Conservation (phyloP, 1,140 invertebrate genomes). For the Micrasema minimum region DNA sequence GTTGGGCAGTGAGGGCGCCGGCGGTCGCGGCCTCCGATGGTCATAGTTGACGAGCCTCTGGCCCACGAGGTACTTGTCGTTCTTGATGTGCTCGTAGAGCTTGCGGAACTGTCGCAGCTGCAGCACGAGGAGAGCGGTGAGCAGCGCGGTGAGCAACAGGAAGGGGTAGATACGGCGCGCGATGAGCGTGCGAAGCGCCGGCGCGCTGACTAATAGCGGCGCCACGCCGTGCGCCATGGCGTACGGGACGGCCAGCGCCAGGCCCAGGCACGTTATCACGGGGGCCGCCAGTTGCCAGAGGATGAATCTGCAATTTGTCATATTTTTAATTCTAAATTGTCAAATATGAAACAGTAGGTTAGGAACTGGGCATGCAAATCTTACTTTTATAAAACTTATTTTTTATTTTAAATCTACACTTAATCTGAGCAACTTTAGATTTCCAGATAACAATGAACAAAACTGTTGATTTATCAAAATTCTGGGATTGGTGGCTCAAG, state of each 20-base stretch:
- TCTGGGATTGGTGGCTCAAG: too few species aligned
- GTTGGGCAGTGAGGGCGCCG: conserved; percentile 31
- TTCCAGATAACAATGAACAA: too few species aligned
- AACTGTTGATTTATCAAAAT: too few species aligned
- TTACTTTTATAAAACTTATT: too few species aligned
- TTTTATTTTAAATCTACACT: too few species aligned
- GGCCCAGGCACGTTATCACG: conserved; percentile 86
- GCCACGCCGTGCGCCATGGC: conserved; percentile 85
- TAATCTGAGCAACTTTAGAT: too few species aligned
- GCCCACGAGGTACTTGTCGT: conserved; percentile 98
- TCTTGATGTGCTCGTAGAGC: conserved; percentile 98
- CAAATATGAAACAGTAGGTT: too few species aligned
- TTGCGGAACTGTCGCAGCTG: conserved; percentile 93
- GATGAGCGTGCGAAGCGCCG: conserved; percentile 81
- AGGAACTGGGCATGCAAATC: too few species aligned
- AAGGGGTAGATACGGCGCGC: conserved; percentile 92
- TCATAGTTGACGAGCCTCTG: conserved; percentile 96
- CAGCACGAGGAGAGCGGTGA: conserved; percentile 77
- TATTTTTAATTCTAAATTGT: too few species aligned
- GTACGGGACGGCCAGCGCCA: conserved; percentile 91
- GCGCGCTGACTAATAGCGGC: conserved; percentile 80
- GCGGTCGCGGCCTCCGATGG: conserved; percentile 73
- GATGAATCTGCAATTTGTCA: conserved; percentile 76
- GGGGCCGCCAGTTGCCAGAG: conserved; percentile 88
- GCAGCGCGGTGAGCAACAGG: conserved; percentile 77